Percentiles rank a stretch among this genome's conserved stretches.
Conservation (phyloP, 2,797 vertebrate species). For the Acrossocheilus wenchowensis region DNA sequence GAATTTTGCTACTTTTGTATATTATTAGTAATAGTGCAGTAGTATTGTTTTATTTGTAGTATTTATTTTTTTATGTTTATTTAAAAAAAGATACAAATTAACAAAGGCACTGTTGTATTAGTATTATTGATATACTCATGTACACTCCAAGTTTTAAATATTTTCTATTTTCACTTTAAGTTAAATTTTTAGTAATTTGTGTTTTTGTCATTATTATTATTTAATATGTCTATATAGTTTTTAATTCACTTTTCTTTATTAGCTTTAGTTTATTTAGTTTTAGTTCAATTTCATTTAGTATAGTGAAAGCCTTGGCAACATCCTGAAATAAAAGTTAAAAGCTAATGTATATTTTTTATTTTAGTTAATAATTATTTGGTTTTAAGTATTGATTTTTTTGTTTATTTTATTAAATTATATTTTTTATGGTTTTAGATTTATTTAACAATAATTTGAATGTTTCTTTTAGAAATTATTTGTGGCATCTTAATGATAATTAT, state of each 20-base stretch:
- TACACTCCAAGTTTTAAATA: neutral
- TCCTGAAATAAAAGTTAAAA: neutral
- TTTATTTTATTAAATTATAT: too few species aligned
- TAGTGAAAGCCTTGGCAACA: neutral
- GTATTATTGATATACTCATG: neutral
- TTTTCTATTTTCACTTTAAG: neutral
- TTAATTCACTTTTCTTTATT: neutral
- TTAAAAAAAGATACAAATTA: too few species aligned
- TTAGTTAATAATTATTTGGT: neutral
- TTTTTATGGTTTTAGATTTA: neutral
- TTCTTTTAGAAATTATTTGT: too few species aligned
- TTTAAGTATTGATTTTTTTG: neutral
- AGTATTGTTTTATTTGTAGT: neutral
- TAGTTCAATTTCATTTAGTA: neutral
- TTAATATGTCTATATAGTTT: neutral
- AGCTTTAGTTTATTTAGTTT: neutral
- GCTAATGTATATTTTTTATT: neutral
- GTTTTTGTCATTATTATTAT: neutral
- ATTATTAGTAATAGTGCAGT: neutral
- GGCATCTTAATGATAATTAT: too few species aligned
- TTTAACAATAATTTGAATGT: neutral
- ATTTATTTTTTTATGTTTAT: too few species aligned
- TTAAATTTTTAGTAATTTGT: neutral
- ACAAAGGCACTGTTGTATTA: too few species aligned
- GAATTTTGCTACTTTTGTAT: neutral